phyloP scores from a whole-genome alignment of 2,113 vertebrate species.

The Drymodes brunneopygia region DNA sequence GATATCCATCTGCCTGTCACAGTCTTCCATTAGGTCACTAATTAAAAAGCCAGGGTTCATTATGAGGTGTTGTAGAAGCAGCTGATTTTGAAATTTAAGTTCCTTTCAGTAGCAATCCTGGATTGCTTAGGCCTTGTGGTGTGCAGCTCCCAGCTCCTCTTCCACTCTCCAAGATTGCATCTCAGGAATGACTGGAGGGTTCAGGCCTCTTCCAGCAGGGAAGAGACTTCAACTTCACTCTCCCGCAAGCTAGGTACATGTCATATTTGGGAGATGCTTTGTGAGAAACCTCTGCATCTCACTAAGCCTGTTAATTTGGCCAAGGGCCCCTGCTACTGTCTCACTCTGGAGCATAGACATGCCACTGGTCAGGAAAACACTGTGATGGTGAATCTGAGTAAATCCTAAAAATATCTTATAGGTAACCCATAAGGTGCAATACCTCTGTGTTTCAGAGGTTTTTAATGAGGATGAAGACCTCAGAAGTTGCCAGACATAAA shows the following conservation, averaged over 20 bases:
- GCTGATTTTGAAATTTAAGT: not conserved
- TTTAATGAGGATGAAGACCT: not conserved
- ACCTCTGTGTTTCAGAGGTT: not conserved
- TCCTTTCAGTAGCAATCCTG: not conserved
- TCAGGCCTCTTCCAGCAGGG: not conserved
- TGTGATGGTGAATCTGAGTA: not conserved
- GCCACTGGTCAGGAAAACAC: not conserved
- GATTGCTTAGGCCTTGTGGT: not conserved
- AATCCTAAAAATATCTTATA: not conserved
- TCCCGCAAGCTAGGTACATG: not conserved
- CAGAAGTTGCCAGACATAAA: not conserved
- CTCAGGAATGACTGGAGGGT: not conserved
- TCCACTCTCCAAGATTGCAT: fast-evolving
- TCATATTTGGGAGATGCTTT: not conserved
- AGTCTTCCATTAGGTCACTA: not conserved
- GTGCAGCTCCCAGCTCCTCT: not conserved
- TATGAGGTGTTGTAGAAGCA: not conserved
- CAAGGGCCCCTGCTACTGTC: not conserved
- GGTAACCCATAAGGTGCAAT: not conserved
- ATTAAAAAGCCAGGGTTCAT: not conserved
- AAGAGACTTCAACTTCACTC: not conserved
- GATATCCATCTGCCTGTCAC: not conserved
- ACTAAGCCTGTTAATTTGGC: not conserved
- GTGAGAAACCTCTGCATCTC: not conserved
- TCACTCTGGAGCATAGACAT: not conserved